These are phyloP conservation scores for Arbacia lixula DNA, from an alignment of 53 echinoderm and acorn worm genomes.

Conservation along the genomic window DNA sequence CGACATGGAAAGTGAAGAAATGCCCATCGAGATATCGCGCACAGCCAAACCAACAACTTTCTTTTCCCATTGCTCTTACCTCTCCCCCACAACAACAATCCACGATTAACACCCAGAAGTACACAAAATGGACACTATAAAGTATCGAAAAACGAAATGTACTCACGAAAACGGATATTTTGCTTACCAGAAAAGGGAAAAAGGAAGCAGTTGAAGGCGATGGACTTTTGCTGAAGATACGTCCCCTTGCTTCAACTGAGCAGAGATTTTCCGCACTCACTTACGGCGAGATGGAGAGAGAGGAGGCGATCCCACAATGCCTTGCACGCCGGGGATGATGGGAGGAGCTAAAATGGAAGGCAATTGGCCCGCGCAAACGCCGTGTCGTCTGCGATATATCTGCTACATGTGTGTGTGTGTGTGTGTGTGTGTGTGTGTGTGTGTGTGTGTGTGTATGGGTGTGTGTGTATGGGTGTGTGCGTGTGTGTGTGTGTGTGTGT, in stretches of 20 bases:
- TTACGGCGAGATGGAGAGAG: constrained; percentile 7
- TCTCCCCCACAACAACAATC: too few relatives aligned
- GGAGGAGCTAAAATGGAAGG: constrained; percentile 52
- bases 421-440: not conserved
- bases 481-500: constrained; percentile 3
- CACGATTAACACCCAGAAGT: too few relatives aligned
- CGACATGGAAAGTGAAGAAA: constrained; percentile 31
- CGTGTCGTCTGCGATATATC: not conserved
- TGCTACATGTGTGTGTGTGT: not conserved
- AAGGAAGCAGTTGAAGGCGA: constrained; percentile 42
- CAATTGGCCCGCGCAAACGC: not conserved
- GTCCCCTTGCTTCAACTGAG: constrained; percentile 46
- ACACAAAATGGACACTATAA: too few relatives aligned
- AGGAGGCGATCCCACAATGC: constrained; percentile 42
- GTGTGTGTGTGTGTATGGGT: not conserved
- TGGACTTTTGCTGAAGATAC: constrained; percentile 45
- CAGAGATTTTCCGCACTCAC: constrained; percentile 3
- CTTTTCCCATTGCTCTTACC: too few relatives aligned
- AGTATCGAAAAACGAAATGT: not conserved
- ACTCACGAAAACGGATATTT: not conserved
- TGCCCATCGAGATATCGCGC: constrained; percentile 6
- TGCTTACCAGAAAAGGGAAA: constrained; percentile 33
- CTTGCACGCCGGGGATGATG: constrained; percentile 33
- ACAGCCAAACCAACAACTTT: too few relatives aligned
- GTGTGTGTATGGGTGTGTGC: too few relatives aligned